These are phyloP conservation scores for Drosophila nigricruria DNA, from an alignment of 2,888 invertebrate genomes.

Conservation along the genomic window DNA sequence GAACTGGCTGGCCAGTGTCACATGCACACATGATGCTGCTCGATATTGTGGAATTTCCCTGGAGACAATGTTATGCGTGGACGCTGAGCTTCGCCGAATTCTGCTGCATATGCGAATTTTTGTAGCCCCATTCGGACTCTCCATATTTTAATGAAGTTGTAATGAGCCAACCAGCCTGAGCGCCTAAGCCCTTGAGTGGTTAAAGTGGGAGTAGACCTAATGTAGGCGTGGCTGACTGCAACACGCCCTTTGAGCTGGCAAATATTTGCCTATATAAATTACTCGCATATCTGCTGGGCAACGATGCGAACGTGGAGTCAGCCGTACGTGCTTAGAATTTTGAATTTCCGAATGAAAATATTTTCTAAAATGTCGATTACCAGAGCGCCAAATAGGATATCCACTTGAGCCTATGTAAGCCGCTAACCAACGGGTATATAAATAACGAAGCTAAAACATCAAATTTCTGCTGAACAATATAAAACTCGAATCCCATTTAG, in stretches of 20 bases:
- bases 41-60: slow-evolving; percentile 56
- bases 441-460: background rate
- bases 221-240: slow-evolving; percentile 46
- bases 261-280: slow-evolving; percentile 76
- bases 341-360: slow-evolving; percentile 46
- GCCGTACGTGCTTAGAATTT: slow-evolving; percentile 64
- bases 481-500: background rate
- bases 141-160: slow-evolving; percentile 71
- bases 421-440: background rate
- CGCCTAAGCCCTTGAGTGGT: slow-evolving; percentile 5
- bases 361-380: slow-evolving; percentile 39
- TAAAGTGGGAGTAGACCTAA: background rate
- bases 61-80: slow-evolving; percentile 6
- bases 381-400: slow-evolving; percentile 3
- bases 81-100: slow-evolving; percentile 20
- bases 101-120: slow-evolving; percentile 59
- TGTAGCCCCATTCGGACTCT: slow-evolving; percentile 13
- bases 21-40: slow-evolving; percentile 44
- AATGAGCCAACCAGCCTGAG: slow-evolving; percentile 42
- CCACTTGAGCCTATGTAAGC: slow-evolving; percentile 7
- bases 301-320: slow-evolving; percentile 41
- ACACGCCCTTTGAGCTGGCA: slow-evolving; percentile 39
- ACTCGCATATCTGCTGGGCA: slow-evolving; percentile 57
- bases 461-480: background rate
- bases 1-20: background rate